Percentiles rank a stretch among this genome's conserved stretches.
Evolutionary conservation across 2,888 invertebrate species (phyloP).

Genomic region (Nudaria mundana): DNA sequence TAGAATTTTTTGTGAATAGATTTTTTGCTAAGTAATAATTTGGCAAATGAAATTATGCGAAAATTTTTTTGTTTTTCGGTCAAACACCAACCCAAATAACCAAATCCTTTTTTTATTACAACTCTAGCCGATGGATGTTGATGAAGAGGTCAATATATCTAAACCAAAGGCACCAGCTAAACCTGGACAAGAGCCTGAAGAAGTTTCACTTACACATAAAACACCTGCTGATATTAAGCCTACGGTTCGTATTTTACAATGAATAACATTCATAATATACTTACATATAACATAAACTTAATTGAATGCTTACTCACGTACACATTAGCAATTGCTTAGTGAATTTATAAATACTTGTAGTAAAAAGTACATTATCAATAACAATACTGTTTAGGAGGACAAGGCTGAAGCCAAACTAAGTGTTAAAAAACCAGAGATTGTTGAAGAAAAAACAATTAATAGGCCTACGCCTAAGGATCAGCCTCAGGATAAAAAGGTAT

Average conservation of each 20-base stretch:
- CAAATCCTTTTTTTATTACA: conserved; percentile 8
- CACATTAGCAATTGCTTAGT: conserved; percentile 5
- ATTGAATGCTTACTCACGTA: too few species aligned
- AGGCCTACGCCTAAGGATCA: conserved; percentile 62
- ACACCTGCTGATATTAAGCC: conserved; percentile 71
- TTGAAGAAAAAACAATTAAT: conserved; percentile 71
- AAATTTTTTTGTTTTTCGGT: too few species aligned
- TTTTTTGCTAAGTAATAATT: too few species aligned
- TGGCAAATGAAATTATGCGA: too few species aligned
- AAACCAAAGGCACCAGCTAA: conserved; percentile 65
- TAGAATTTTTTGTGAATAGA: too few species aligned
- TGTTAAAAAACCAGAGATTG: conserved; percentile 72
- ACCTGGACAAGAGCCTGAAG: conserved; percentile 68
- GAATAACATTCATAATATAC: not conserved
- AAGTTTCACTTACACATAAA: conserved; percentile 73
- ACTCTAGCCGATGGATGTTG: conserved; percentile 71
- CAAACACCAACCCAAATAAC: too few species aligned
- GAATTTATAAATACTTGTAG: not conserved
- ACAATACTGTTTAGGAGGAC: conserved; percentile 53
- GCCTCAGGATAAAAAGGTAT: conserved; percentile 59
- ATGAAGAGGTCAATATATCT: conserved; percentile 67
- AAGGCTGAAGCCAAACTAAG: conserved; percentile 72
- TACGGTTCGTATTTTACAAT: conserved; percentile 63
- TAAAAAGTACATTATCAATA: conserved; percentile 12
- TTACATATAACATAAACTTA: not conserved